Conservation (phyloP, 37 sponge, comb jelly and placozoan genomes). For the Eunapius fragilis region DNA sequence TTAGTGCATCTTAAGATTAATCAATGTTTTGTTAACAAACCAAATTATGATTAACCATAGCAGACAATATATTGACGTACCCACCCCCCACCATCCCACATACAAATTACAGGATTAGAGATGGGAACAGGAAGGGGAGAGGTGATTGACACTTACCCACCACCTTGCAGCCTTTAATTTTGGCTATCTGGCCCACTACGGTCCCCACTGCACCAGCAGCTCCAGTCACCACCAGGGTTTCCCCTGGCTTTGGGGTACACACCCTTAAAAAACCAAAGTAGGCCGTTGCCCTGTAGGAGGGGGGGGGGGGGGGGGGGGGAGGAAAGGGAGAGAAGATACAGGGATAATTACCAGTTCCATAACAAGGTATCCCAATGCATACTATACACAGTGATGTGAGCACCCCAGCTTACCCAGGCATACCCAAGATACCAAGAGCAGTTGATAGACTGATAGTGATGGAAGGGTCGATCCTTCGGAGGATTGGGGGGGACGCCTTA, state of each 20-base stretch:
- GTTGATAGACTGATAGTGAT: slow-evolving; percentile 21
- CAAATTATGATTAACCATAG: too few species aligned
- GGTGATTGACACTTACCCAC: slow-evolving; percentile 51
- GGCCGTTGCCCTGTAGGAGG: slow-evolving; percentile 68
- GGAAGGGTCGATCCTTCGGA: slow-evolving; percentile 43
- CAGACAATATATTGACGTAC: too few species aligned
- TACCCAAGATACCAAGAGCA: slow-evolving; percentile 83
- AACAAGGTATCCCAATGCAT: background rate
- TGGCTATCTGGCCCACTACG: slow-evolving; percentile 83
- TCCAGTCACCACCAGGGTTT: slow-evolving; percentile 82
- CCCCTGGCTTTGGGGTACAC: slow-evolving; percentile 76
- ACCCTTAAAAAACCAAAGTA: slow-evolving; percentile 85
- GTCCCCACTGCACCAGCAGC: slow-evolving; percentile 96
- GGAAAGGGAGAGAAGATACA: background rate
- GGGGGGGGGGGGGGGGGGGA: background rate
- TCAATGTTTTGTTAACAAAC: too few species aligned
- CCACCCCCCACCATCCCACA: too few species aligned
- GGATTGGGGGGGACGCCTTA: background rate
- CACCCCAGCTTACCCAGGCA: slow-evolving; percentile 81
- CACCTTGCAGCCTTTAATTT: slow-evolving; percentile 86
- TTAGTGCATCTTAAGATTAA: too few species aligned
- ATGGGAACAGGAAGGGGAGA: background rate
- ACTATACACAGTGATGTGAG: background rate
- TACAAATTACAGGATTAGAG: too few species aligned
- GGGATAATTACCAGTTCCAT: background rate